Base-by-base conservation (phyloP, 2,113 vertebrate genomes). In the Spheniscus mendiculus region DNA sequence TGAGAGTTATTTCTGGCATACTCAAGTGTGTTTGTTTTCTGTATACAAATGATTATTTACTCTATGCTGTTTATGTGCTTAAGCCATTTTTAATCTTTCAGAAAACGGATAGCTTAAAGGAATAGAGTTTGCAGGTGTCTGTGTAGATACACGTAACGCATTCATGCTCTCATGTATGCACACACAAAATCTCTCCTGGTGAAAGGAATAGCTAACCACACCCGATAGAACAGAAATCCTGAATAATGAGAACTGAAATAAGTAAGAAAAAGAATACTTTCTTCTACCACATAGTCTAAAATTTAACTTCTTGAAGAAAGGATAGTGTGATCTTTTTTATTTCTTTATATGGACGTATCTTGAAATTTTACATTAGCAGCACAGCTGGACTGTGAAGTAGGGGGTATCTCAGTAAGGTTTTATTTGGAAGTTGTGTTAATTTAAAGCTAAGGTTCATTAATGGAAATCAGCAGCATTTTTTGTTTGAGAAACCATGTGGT, bases 281-380 rank as follows among this genome's bases (percentile, higher is more conserved):
- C n/a, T 86, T 59, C 23, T 80, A 40, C 40, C 26, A 29, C 25
- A 10, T 23, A 38, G 32, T 53, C 38, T 76, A 30, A 88, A 87
- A 76, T 30, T 8, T 59, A 45, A 53, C 84, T 87, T 82, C 58
- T 81, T 70, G 59, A 87, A 70, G 63, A 38, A 93, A 91, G 55
- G 18, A 5, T 49, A 40, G 8, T 49, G 10, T 14, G 18, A 56
- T 83, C 2, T 21, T 11, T 21, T 12, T 70, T 30, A 22, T n/a
- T 71, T 56, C 1, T 70, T 12, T 23, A 32, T 11, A 12, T 1
- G 2, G 61, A 49, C 0, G 0, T 15, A 5, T 70, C 47, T 61
- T 94, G 47, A 83, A 87, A 73, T 65, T 93, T 80, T 25, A 73
- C 44, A n/a, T 61, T 42, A 40, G n/a, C 38, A 77, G n/a, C 5